Evolutionary conservation across 2,888 invertebrate genomes (phyloP), one percentile per base, ranked within the genome.

Genomic region (Xanthorhoe spadicearia): DNA sequence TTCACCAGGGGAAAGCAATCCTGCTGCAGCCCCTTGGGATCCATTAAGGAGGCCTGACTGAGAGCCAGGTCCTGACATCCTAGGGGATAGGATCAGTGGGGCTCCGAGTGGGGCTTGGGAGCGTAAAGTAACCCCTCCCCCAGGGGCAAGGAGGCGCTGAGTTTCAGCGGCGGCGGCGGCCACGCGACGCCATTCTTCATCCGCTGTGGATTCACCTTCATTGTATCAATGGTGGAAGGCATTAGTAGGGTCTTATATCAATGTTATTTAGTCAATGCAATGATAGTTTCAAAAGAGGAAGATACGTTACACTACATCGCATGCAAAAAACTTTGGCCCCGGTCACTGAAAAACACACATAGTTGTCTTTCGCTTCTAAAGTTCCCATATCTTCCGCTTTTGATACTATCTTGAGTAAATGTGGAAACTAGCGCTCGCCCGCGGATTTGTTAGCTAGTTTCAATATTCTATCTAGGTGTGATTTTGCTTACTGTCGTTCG

Each of bases 41-140:
- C 92, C 92, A 73, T 94, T 94, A 19, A 96, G 95, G 19, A 96
- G 93, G 66, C 94, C 95, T 53, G 94, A 96, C 56, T 96, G 96
- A 50, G 96, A 96, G 68, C 97, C 95, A 61, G 96, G 97, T 66
- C 96, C 96, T 13, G 97, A 97, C 95, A 98, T 96, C 78, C 98
- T 95, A 66, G 98, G 97, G 51, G 98, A 98, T 71, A 99, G 95
- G 80, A 99, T 98, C 83, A 99, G 94, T 2, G 98, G 99, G 0
- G 98, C 98, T 32, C 99, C 98, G 69, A 98, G 88, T 0, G 98
- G 98, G 9, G 97, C 96, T 58, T 94, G 95, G 2, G 95, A 94
- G 72, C 95, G 94, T 69, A 95, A 89, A 46, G 95, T 85, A 74
- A 77, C 94, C 75, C 83, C 94, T 64, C 89, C 93, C 0, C 84